Evolutionary conservation across 2,113 vertebrate genomes (phyloP).

Genomic region (Osmerus eperlanus): DNA sequence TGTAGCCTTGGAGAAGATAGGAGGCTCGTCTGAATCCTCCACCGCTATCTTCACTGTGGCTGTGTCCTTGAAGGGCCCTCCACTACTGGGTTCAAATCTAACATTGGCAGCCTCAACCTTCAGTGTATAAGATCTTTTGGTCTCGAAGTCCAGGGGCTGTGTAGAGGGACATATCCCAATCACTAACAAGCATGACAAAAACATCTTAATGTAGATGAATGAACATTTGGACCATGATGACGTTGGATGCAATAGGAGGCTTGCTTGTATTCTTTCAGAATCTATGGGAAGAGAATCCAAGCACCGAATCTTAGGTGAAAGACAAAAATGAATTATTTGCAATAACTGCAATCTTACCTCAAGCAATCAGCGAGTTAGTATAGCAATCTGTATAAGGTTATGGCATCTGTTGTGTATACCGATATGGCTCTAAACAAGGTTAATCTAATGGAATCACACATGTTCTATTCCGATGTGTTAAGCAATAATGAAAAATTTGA

Average conservation of each 20-base stretch:
- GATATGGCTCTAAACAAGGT: conserved; percentile 48
- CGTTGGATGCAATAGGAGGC: conserved; percentile 54
- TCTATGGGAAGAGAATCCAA: not conserved
- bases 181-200: conserved; percentile 67
- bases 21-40: conserved; percentile 92
- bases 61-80: conserved; percentile 90
- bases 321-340: conserved; percentile 41
- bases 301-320: conserved; percentile 12
- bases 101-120: conserved; percentile 92
- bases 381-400: conserved; percentile 44
- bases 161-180: conserved; percentile 55
- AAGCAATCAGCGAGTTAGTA: conserved; percentile 40
- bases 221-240: conserved; percentile 55
- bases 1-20: conserved; percentile 83
- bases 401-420: conserved; percentile 44
- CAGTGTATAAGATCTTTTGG: conserved; percentile 86
- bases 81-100: conserved; percentile 77
- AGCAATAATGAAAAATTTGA: conserved; percentile 50
- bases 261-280: conserved; percentile 1
- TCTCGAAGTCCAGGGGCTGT: conserved; percentile 94
- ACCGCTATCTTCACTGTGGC: conserved; percentile 88
- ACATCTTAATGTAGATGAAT: conserved; percentile 62
- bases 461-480: conserved; percentile 50
- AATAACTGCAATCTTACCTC: conserved; percentile 45
- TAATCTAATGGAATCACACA: conserved; percentile 48